phyloP scores from a whole-genome alignment of 2,888 invertebrate genomes.

The Alcis repandata region DNA sequence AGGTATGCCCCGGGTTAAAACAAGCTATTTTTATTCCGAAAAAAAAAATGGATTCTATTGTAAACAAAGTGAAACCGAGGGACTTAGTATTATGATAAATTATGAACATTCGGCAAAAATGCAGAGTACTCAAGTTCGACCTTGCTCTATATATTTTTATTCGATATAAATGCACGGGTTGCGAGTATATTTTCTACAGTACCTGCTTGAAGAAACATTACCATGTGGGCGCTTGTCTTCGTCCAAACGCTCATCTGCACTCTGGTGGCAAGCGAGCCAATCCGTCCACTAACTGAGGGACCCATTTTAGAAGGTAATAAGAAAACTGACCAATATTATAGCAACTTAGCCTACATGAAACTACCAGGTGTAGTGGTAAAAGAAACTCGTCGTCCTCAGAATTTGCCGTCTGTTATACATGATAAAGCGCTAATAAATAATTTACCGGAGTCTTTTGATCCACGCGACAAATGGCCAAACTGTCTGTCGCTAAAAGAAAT shows the following conservation, averaged over 20 bases:
- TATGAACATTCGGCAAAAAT: background rate
- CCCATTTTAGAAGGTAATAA: background rate
- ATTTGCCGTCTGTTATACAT: background rate
- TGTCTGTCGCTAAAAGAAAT: conserved; percentile 94
- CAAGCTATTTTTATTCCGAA: too few relatives aligned
- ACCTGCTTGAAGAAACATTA: background rate
- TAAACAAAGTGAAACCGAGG: too few relatives aligned
- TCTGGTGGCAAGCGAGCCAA: background rate
- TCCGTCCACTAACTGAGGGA: background rate
- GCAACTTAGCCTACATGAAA: background rate
- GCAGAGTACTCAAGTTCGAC: background rate
- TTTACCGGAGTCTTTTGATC: conserved; percentile 88
- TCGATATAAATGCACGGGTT: background rate
- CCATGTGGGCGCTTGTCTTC: background rate
- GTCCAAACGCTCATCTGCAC: background rate
- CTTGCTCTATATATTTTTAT: background rate
- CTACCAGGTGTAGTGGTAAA: background rate
- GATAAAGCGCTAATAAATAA: background rate
- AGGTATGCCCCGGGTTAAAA: too few relatives aligned
- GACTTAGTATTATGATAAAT: too few relatives aligned
- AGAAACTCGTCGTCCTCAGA: too few relatives aligned
- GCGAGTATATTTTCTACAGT: too few relatives aligned
- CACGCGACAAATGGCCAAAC: conserved; percentile 92
- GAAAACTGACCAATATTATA: background rate
- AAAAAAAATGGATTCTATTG: too few relatives aligned